Evolutionary conservation across 2,797 vertebrate species (phyloP), one percentile per base, ranked within the genome.

Genomic region (Thaleichthys pacificus): DNA sequence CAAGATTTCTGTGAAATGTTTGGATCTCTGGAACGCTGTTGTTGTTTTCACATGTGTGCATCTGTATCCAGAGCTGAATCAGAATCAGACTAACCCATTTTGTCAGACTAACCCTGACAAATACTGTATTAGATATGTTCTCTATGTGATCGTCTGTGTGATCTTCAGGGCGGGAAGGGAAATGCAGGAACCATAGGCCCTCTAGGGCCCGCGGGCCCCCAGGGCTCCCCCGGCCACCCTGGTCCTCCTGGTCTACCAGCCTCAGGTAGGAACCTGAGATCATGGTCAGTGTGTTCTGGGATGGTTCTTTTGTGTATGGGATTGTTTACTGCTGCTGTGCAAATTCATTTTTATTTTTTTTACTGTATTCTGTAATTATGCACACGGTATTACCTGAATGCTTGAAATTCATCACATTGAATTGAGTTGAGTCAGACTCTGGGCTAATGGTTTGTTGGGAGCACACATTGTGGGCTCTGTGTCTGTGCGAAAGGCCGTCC

Each of bases 101-200:
- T 7, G 30, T 30, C 17, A 28, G 61, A 35, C 17, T 63, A 1
- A 63, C 42, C 42, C 42, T 47, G 42, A 47, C 42, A 47, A 47
- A 47, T n/a, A 12, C 21, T 28, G 14, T 17, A 15, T 9, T 26
- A 66, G 2, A 70, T 64, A 26, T 5, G 4, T 5, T 17, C 65
- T 24, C 61, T 61, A 14, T 62, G 12, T 65, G 5, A 69, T 3
- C 77, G 61, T 19, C 22, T 77, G 9, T 70, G 64, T 78, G 66
- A 83, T 22, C 58, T 85, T 72, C 75, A 99, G 97, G 97, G 97
- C 58, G 82, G 89, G 69, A 99, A 98, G 85, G 97, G 97, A 80
- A 96, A 97, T 57, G 63, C 66, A 0, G 96, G 96, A 78, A 84
- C 85, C 0, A 68, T 87, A 0, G 97, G 97, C 78, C 80, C 93